Base-by-base conservation (phyloP, 1,140 invertebrate genomes). In the Meloidogyne floridensis region DNA sequence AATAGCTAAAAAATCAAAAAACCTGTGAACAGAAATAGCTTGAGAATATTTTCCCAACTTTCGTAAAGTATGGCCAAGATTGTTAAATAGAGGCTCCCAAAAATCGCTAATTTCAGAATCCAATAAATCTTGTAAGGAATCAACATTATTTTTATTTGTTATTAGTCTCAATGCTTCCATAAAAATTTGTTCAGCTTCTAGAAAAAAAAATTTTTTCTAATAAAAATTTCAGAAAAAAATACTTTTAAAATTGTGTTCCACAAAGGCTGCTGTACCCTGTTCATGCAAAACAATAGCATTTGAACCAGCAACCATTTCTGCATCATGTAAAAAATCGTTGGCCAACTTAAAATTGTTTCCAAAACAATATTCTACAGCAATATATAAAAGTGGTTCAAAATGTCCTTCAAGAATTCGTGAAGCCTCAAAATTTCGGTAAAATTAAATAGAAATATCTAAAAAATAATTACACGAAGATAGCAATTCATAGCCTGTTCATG, bases 401-500 rank as follows among this genome's bases (percentile, higher is more conserved):
- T 83, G 82, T 7, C 87, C 82, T 72, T 88, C 87, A 15, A 87
- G 72, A 56, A 87, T 79, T 1, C 87, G 82, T 6, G 87, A 88
- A 18, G 86, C 86, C 85, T 86, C 7, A 72, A 87, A 82, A 70
- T 20, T 10, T 71, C 0, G 9, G 15, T 15, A 32, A 77, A 84
- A 18, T 53, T 20, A 53, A 20, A 32, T 9, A 82, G 59, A 59
- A 43, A 72, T 32, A 11, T 54, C n/a, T 11, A 5, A 43, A 70
- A 75, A 54, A 73, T 53, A 70, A 65, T 77, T 72, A 81, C 84
- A 53, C 86, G 74, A n/a, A 89, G 75, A 53, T 87, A 87, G 51
- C 86, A 87, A 56, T 85, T 87, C 83, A 87, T 85, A 13, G 86
- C 86, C 53, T 87, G 86, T 77, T 87, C 86, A 75, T 87, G 87